A percentile compares a stretch with the other conserved stretches of the same genome.
Evolutionary conservation across 2,797 vertebrate species (phyloP).

Genomic region (Sylvia borin): DNA sequence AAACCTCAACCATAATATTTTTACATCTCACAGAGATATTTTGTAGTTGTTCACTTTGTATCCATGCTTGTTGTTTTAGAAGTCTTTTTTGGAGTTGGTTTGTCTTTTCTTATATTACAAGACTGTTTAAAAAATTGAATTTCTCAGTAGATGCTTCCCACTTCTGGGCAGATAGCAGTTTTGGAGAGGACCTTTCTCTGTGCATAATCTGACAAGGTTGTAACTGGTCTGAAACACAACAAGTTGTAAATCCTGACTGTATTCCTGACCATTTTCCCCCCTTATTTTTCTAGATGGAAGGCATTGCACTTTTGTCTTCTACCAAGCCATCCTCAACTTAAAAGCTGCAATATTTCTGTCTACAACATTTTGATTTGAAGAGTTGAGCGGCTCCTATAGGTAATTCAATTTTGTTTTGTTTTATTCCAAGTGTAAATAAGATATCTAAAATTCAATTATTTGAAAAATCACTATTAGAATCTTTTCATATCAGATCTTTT

Average conservation of each 20-base stretch:
- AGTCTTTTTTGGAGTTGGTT: not conserved
- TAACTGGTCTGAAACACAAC: not conserved
- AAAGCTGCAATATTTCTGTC: not conserved
- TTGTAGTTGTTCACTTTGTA: not conserved
- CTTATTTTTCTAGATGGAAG: not conserved
- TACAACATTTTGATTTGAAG: not conserved
- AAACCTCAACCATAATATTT: not conserved
- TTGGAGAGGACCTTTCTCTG: not conserved
- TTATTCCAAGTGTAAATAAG: not conserved
- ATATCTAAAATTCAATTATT: not conserved
- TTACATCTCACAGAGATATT: not conserved
- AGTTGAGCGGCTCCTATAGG: not conserved
- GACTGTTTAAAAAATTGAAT: not conserved
- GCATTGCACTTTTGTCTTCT: not conserved
- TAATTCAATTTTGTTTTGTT: not conserved
- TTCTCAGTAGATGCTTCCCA: not conserved
- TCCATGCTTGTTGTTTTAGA: not conserved
- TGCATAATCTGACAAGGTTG: not conserved
- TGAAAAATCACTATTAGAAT: not conserved
- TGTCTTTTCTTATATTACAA: not conserved
- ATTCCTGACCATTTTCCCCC: not conserved
- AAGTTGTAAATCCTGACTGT: not conserved
- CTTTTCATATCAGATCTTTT: not conserved
- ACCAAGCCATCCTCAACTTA: not conserved
- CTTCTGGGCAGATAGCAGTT: not conserved